phyloP scores from a whole-genome alignment of 1,140 invertebrate genomes.

The Psilanteris sp. region DNA sequence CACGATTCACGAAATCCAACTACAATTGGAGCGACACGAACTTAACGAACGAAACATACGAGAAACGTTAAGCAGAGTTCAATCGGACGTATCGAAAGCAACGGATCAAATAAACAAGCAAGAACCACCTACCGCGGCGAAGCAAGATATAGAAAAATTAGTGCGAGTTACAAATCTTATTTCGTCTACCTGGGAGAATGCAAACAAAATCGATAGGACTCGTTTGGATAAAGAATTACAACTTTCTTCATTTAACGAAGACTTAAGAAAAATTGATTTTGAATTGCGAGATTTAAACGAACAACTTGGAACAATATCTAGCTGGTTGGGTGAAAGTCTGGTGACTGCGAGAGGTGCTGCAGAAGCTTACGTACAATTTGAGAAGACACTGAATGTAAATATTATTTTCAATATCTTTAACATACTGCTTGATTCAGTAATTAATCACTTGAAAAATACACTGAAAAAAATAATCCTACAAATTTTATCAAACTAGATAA shows the following conservation, averaged over 20 bases:
- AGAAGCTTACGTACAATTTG: constrained; percentile 87
- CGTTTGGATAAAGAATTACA: constrained; percentile 84
- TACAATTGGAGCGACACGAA: constrained; percentile 82
- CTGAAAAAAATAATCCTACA: no score
- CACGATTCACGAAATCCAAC: constrained; percentile 62
- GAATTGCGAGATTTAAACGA: constrained; percentile 71
- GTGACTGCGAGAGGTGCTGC: constrained; percentile 85
- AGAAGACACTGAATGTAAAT: constrained; percentile 88
- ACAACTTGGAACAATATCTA: constrained; percentile 67
- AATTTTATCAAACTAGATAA: no score
- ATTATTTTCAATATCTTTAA: no score
- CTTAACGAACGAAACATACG: constrained; percentile 81
- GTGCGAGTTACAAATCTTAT: constrained; percentile 82
- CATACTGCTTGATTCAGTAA: no score
- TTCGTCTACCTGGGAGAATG: constrained; percentile 81
- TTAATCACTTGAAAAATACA: no score
- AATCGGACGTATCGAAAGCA: constrained; percentile 83
- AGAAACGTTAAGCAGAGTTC: constrained; percentile 82
- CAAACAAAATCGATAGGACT: constrained; percentile 82
- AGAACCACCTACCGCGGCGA: constrained; percentile 85
- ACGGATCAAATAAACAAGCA: constrained; percentile 84
- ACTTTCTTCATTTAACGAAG: constrained; percentile 85
- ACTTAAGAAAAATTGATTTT: constrained; percentile 87
- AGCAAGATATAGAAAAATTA: constrained; percentile 86
- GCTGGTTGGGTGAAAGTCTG: constrained; percentile 83